A percentile compares a stretch with the other conserved stretches of the same genome.
Evolutionary conservation across 2,113 vertebrate genomes (phyloP).

Genomic region (Hoplias malabaricus): DNA sequence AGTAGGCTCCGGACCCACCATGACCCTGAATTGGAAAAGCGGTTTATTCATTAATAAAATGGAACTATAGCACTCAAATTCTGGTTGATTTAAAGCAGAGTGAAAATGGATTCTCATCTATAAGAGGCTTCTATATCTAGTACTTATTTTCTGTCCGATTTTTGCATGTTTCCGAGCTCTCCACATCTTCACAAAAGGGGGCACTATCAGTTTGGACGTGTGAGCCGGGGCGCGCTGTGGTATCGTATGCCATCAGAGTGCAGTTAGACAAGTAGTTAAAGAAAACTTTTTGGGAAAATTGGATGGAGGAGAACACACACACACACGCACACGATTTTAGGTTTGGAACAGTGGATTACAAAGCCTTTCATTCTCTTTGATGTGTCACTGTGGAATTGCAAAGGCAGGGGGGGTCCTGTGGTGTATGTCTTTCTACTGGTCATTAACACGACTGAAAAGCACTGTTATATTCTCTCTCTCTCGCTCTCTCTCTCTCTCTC

Average conservation of each 20-base stretch:
- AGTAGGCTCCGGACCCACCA: too few relatives aligned
- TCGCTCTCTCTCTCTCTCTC: not conserved
- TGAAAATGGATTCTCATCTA: not conserved
- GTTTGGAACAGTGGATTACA: not conserved
- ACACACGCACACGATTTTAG: not conserved
- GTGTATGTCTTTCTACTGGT: not conserved
- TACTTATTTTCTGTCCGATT: not conserved
- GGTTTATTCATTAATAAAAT: too few relatives aligned
- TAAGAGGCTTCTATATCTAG: not conserved
- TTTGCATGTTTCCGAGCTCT: not conserved
- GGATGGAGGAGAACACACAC: not conserved
- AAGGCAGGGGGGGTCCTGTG: not conserved
- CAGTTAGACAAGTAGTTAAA: not conserved
- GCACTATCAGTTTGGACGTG: not conserved
- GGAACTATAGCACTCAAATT: too few relatives aligned
- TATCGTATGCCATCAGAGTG: constrained; percentile 2
- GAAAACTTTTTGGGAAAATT: not conserved
- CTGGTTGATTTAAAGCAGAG: too few relatives aligned
- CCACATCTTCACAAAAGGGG: not conserved
- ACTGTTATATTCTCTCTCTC: not conserved
- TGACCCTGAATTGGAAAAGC: too few relatives aligned
- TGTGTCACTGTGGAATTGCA: not conserved
- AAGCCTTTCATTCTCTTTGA: constrained; percentile 20
- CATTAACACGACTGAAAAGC: not conserved
- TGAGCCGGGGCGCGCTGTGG: not conserved